Evolutionary conservation across 2,888 invertebrate genomes (phyloP), one percentile per base, ranked within the genome.

Genomic region (Hemistola chrysoprasaria): DNA sequence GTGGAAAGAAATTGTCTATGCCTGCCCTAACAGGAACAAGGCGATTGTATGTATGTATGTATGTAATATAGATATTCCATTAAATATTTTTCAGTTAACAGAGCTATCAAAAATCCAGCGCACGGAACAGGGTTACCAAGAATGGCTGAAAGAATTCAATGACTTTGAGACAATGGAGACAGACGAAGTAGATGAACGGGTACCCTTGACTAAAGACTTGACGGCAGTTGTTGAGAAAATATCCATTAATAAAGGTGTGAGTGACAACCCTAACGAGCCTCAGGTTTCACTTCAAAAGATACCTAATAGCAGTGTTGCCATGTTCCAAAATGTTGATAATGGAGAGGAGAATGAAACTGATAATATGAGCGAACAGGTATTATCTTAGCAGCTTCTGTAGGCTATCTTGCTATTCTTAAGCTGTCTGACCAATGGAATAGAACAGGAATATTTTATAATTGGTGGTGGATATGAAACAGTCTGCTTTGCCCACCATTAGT

Each of bases 311-410:
- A 77, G 86, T 28, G 88, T 87, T 22, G 94, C 92, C 11, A 91
- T 93, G 0, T 94, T 92, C 70, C 94, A 94, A 77, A 93, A 92
- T 41, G 62, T 92, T 41, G 62, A 76, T 22, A 43, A 53, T 51
- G 39, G 59, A 39, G 63, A 65, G 53, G 67, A 76, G 41, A 71
- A 59, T 55, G 71, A 77, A 27, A 65, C 70, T 16, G 78, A 85
- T 52, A 83, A 79, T 53, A 93, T 93, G 78, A 91, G 90, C 63
- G 78, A 84, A 8, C 92, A 94, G 78, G 92, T 92, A 80, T 33
- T 16, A 38, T n/a, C 11, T n/a, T 28, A 39, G 34, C n/a, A 24
- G 8, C n/a, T n/a, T n/a, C n/a, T n/a, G n/a, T n/a, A n/a, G n/a
- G n/a, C n/a, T n/a, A n/a, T n/a, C n/a, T n/a, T n/a, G n/a, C n/a